phyloP scores from a whole-genome alignment of 2,797 vertebrate genomes.

The Myotis planiceps region DNA sequence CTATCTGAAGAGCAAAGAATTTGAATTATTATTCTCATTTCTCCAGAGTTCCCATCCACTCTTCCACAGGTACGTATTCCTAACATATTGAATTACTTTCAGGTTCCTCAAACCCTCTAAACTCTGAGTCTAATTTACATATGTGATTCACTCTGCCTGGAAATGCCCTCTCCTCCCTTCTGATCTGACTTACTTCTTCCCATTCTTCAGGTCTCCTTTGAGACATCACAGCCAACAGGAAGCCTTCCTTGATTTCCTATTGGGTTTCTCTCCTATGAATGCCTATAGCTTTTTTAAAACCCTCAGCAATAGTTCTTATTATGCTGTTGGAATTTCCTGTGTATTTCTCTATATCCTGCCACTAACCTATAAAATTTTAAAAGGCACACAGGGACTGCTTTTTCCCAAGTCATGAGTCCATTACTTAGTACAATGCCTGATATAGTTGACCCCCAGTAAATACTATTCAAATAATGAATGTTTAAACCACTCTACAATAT shows the following conservation, averaged over 20 bases:
- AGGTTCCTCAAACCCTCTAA: not conserved
- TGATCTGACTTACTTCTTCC: not conserved
- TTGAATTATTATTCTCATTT: not conserved
- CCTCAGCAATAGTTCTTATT: not conserved
- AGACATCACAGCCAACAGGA: not conserved
- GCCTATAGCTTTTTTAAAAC: not conserved
- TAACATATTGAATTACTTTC: not conserved
- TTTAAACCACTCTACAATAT: not conserved
- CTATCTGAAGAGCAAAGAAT: not conserved
- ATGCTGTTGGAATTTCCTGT: not conserved
- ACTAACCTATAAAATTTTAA: not conserved
- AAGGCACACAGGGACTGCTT: not conserved
- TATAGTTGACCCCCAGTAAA: not conserved
- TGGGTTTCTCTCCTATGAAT: not conserved
- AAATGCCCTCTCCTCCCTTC: not conserved
- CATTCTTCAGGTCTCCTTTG: not conserved
- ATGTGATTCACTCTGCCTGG: not conserved
- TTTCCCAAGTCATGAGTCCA: not conserved
- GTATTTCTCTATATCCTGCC: not conserved
- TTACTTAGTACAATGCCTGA: not conserved
- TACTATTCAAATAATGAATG: not conserved
- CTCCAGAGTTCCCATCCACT: not conserved
- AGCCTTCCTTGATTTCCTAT: not conserved
- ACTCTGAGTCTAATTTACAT: not conserved
- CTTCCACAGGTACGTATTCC: not conserved